Evolutionary conservation across 2,888 invertebrate genomes (phyloP), one percentile per base, ranked within the genome.

Genomic region (Philereme transversata): DNA sequence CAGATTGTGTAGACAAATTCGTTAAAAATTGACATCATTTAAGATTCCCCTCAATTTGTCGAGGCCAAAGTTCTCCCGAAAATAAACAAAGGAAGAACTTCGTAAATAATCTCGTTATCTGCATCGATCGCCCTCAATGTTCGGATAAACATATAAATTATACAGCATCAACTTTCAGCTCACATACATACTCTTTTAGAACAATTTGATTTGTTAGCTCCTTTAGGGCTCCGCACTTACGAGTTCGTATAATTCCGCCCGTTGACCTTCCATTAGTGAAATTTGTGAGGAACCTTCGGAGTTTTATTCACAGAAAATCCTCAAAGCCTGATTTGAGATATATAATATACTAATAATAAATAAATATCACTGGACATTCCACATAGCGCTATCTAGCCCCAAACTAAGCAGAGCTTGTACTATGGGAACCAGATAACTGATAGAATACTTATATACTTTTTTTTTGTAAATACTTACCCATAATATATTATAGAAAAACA

Each of bases 191-290:
- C 67, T 74, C 68, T 68, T 65, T 67, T 64, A 67, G 70, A 75
- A 68, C 71, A 77, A 81, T 82, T 78, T 77, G 78, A 82, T 82
- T 82, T 77, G 75, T 72, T 73, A 72, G 70, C 71, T 72, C 71
- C 72, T 72, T 67, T 47, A 57, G 51, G 60, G 62, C 48, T 57
- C 49, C 62, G 51, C 64, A 62, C 49, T 56, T 62, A 60, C 46
- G 36, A 45, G 45, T 57, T 57, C 54, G 60, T 62, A 62, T 64
- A 58, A 67, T 67, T 62, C 61, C 51, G 60, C 48, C 45, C 50
- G 50, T 57, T 56, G 60, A 53, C 62, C 56, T 60, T 65, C 58
- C 62, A 65, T 67, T 67, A 58, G 52, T 33, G 45, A 46, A 50
- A 51, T 55, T 63, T 61, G 64, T 63, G 11, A 51, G 43, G 48